Conservation (phyloP, 2,888 invertebrate species). For the Lutraria lutraria region DNA sequence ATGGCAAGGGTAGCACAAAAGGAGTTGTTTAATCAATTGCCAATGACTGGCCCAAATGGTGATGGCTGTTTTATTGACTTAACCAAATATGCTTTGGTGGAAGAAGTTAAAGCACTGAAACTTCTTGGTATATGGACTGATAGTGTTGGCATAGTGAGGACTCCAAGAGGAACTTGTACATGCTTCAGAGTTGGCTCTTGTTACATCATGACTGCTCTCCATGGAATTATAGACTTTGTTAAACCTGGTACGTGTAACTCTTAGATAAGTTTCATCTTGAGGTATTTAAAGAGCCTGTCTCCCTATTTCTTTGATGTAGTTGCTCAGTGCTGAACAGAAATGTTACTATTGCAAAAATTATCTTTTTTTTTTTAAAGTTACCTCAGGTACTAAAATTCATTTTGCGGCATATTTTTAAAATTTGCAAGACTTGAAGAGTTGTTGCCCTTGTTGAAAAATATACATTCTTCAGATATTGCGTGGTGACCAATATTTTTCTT, state of each 20-base stretch:
- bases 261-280: neutral
- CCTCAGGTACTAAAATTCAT: too few species aligned
- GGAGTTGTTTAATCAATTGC: neutral
- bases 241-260: neutral
- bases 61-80: neutral
- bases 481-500: too few species aligned
- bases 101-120: neutral
- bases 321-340: too few species aligned
- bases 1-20: neutral
- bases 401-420: too few species aligned
- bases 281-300: too few species aligned
- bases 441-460: too few species aligned
- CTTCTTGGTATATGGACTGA: neutral
- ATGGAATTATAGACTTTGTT: neutral
- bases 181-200: conserved; percentile 19
- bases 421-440: too few species aligned
- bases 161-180: neutral
- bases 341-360: too few species aligned
- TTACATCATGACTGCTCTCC: conserved; percentile 31
- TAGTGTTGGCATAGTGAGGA: conserved; percentile 23
- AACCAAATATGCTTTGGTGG: neutral
- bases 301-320: too few species aligned
- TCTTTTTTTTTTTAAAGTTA: too few species aligned
- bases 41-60: neutral
- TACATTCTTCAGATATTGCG: too few species aligned